phyloP scores from a whole-genome alignment of 2,888 invertebrate species.

The Apamea epomidion region DNA sequence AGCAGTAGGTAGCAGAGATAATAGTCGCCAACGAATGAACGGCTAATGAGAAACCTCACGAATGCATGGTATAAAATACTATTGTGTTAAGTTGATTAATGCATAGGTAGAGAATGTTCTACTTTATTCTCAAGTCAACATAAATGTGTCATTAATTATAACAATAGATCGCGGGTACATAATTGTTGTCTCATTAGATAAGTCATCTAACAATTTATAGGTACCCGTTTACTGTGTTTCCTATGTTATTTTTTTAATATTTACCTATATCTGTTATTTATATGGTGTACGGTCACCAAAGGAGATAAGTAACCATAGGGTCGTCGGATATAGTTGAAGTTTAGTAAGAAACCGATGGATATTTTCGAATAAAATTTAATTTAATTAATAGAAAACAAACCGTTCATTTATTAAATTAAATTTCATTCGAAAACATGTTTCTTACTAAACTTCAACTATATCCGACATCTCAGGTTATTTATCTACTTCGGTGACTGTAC shows the following conservation, averaged over 20 bases:
- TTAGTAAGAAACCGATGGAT: no score
- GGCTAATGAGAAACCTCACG: not conserved
- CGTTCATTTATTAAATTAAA: no score
- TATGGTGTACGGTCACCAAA: no score
- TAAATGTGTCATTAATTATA: not conserved
- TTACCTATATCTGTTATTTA: not conserved
- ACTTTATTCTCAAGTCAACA: not conserved
- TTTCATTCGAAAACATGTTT: no score
- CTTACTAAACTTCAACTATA: no score
- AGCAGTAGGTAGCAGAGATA: not conserved
- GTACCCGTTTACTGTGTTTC: not conserved
- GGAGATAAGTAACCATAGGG: no score
- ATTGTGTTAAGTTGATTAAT: not conserved
- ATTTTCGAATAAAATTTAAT: no score
- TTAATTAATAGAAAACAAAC: no score
- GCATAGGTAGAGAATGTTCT: no score
- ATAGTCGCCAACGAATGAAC: not conserved
- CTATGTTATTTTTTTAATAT: not conserved
- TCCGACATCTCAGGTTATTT: no score
- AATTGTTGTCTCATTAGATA: not conserved
- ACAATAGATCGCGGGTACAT: not conserved
- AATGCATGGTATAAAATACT: not conserved
- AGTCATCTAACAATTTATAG: not conserved
- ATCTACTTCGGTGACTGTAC: not conserved
- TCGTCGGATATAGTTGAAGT: no score